A percentile compares a stretch with the other conserved stretches of the same genome.
These are phyloP conservation scores for Talpa occidentalis DNA, from an alignment of 2,113 vertebrate species.

Conservation along the genomic window DNA sequence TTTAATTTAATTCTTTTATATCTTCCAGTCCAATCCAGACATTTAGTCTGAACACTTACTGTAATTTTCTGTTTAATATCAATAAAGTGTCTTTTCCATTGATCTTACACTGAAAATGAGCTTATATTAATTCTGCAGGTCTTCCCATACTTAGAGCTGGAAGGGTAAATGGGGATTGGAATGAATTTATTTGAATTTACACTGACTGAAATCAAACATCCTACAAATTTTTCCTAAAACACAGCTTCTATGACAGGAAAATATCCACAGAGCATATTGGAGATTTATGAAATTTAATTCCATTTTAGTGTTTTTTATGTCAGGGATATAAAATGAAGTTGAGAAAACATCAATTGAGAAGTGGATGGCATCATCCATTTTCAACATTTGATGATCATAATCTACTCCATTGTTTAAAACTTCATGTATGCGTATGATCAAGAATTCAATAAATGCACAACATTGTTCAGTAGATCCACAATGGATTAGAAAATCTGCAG, in stretches of 20 bases:
- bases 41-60: neutral
- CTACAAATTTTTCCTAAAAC: constrained; percentile 38
- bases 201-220: constrained; percentile 9
- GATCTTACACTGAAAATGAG: neutral
- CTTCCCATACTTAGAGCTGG: constrained; percentile 24
- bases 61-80: neutral
- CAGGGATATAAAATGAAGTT: constrained; percentile 49
- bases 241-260: constrained; percentile 52
- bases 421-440: neutral
- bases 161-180: neutral
- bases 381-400: constrained; percentile 15
- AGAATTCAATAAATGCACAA: neutral
- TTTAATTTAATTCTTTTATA: neutral
- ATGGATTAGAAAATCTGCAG: neutral
- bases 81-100: neutral
- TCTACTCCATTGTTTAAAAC: neutral
- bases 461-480: neutral
- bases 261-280: constrained; percentile 43
- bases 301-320: constrained; percentile 47
- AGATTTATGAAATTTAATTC: constrained; percentile 74
- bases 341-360: constrained; percentile 59
- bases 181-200: constrained; percentile 69
- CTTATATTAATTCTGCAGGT: neutral
- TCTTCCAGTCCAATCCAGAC: neutral
- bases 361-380: too few species aligned